Base-by-base conservation (phyloP, 1,140 invertebrate genomes). In the Mya arenaria region DNA sequence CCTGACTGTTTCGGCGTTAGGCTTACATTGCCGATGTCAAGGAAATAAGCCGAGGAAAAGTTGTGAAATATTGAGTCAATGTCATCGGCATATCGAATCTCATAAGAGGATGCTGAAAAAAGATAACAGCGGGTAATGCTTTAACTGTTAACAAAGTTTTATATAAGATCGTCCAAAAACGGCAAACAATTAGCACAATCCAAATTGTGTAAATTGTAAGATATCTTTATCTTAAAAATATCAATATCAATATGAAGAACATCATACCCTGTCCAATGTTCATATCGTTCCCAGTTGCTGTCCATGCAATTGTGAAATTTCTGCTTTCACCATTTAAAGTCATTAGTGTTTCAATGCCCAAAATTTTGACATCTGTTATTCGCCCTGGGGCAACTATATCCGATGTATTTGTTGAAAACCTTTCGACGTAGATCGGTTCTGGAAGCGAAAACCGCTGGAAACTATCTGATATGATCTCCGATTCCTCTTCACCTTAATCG, bases 251-350 rank as follows among this genome's bases (percentile, higher is more conserved):
- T n/a, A n/a, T n/a, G n/a, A n/a, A n/a, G n/a, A n/a, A n/a, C n/a
- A n/a, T n/a, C n/a, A 5, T 55, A 69, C 66, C 66, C 52, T 69
- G 37, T 13, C 66, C 66, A 25, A 52, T 17, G 69, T 72, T 58
- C 30, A 72, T 34, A 25, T 72, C 48, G 37, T 56, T 44, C 8
- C 66, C 66, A 32, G 69, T 72, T 55, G 69, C 69, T 8, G 44
- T 72, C 69, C 69, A 72, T 0, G 69, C 55, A n/a, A 72, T 72
- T n/a, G 69, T 72, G 25, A 58, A 72, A 34, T 72, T 72, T 23
- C 69, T 72, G 39, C 52, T 72, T 56, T 72, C 69, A 23, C 69
- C 69, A 13, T 56, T 34, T 23, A 15, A 30, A 6, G 69, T 55
- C 30, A 32, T 36, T 34, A 15, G n/a, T 1, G 69, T 72, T 15